Evolutionary conservation across 2,888 invertebrate species (phyloP).

Genomic region (Griposia aprilina): DNA sequence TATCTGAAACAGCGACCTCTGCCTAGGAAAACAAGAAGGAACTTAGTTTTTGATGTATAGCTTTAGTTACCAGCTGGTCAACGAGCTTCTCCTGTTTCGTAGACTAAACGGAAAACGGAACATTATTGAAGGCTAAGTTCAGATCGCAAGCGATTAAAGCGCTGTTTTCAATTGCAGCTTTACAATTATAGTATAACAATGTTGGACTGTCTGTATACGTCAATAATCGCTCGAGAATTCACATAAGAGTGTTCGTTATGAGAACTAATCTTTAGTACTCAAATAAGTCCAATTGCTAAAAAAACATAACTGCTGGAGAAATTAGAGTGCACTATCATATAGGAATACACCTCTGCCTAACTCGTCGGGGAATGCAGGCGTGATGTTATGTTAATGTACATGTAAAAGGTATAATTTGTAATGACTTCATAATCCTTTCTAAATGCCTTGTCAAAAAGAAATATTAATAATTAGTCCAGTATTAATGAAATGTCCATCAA

Average conservation of each 20-base stretch:
- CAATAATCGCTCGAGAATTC: neutral
- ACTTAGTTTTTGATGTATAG: slow-evolving; percentile 51
- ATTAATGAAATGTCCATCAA: slow-evolving; percentile 9
- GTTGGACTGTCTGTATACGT: neutral
- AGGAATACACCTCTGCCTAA: neutral
- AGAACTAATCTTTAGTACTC: neutral
- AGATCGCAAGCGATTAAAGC: slow-evolving; percentile 9
- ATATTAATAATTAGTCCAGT: neutral
- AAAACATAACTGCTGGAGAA: neutral
- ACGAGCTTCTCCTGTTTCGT: slow-evolving; percentile 15
- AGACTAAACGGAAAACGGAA: slow-evolving; percentile 48
- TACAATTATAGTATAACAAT: slow-evolving; percentile 9
- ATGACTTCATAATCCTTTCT: slow-evolving; percentile 2
- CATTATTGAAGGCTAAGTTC: slow-evolving; percentile 30
- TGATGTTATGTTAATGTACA: neutral
- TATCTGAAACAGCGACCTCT: slow-evolving; percentile 37
- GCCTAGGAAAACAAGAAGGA: slow-evolving; percentile 33
- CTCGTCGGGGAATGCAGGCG: neutral
- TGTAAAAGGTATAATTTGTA: neutral
- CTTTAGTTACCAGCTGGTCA: slow-evolving; percentile 42
- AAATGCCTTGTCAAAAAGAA: neutral
- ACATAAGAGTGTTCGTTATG: neutral
- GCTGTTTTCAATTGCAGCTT: slow-evolving; percentile 17
- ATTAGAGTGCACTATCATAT: neutral
- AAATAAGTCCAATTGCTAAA: neutral